phyloP scores from a whole-genome alignment of 2,113 vertebrate species.

The Notechis scutatus region DNA sequence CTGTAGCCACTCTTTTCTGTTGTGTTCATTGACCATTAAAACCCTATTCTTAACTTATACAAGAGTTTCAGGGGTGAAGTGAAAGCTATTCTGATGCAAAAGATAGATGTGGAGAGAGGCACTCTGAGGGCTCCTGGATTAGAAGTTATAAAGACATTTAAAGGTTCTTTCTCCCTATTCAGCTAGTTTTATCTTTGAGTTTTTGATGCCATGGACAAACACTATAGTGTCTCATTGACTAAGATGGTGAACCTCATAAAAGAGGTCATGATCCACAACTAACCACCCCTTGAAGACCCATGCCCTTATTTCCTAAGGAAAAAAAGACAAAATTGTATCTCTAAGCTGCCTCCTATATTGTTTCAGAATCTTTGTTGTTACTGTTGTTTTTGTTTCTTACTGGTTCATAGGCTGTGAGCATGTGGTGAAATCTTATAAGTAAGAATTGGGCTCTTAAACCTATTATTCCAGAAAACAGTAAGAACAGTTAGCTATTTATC shows the following conservation, averaged over 20 bases:
- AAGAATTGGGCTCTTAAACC: slow-evolving; percentile 67
- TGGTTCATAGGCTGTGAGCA: slow-evolving; percentile 73
- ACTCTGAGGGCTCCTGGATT: slow-evolving; percentile 82
- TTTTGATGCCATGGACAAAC: slow-evolving; percentile 85
- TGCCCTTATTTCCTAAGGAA: slow-evolving; percentile 73
- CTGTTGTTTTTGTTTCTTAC: slow-evolving; percentile 53
- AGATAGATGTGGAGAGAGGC: slow-evolving; percentile 43
- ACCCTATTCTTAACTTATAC: slow-evolving; percentile 79
- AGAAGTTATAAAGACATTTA: slow-evolving; percentile 91
- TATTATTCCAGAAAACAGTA: slow-evolving; percentile 70
- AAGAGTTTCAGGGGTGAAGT: slow-evolving; percentile 76
- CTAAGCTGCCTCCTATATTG: slow-evolving; percentile 74
- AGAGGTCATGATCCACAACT: slow-evolving; percentile 84
- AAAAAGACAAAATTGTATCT: slow-evolving; percentile 81
- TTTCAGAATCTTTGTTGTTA: slow-evolving; percentile 54
- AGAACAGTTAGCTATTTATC: neutral
- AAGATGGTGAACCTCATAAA: slow-evolving; percentile 92
- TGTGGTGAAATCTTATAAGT: slow-evolving; percentile 54
- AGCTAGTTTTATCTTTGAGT: slow-evolving; percentile 75
- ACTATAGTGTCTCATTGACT: slow-evolving; percentile 79
- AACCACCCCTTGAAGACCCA: slow-evolving; percentile 79
- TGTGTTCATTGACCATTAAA: slow-evolving; percentile 85
- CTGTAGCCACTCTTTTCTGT: slow-evolving; percentile 79
- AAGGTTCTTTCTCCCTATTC: slow-evolving; percentile 88
- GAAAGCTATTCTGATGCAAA: slow-evolving; percentile 96